Evolutionary conservation across 2,888 invertebrate species (phyloP).

Genomic region (Xestia c-nigrum): DNA sequence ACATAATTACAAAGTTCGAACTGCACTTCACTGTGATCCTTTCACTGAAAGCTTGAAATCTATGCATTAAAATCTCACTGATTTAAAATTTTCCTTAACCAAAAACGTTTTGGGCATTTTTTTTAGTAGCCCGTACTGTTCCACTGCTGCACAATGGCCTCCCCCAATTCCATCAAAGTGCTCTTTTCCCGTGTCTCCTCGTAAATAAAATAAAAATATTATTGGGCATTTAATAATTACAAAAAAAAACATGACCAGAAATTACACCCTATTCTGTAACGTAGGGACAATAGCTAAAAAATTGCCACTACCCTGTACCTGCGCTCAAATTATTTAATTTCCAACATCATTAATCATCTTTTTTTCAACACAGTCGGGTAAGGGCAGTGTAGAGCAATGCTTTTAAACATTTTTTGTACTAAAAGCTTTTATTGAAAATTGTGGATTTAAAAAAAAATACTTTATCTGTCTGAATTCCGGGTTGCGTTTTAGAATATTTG

Average conservation of each 20-base stretch:
- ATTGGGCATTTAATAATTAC: conserved; percentile 14
- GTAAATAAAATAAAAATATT: too few species aligned
- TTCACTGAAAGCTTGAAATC: not conserved
- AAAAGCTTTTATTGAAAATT: conserved; percentile 65
- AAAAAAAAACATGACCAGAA: conserved; percentile 37
- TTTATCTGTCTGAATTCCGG: conserved; percentile 34
- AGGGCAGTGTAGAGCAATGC: conserved; percentile 80
- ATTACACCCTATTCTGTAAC: conserved; percentile 35
- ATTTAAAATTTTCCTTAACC: too few species aligned
- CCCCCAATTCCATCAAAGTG: too few species aligned
- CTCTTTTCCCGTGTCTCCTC: too few species aligned
- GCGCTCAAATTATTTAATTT: conserved; percentile 85
- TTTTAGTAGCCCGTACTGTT: too few species aligned
- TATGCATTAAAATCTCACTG: not conserved
- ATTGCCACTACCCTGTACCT: conserved; percentile 80
- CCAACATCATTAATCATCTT: conserved; percentile 88
- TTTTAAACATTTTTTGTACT: conserved; percentile 77
- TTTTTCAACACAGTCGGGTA: conserved; percentile 83
- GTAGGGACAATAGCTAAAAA: conserved; percentile 76
- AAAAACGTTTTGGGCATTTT: not conserved
- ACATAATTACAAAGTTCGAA: not conserved
- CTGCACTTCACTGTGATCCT: not conserved
- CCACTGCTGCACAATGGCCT: too few species aligned
- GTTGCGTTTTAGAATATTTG: conserved; percentile 33
- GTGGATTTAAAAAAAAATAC: conserved; percentile 42